A percentile compares a stretch with the other conserved stretches of the same genome.
phyloP scores from a whole-genome alignment of 2,113 vertebrate genomes.

The Alectura lathami region DNA sequence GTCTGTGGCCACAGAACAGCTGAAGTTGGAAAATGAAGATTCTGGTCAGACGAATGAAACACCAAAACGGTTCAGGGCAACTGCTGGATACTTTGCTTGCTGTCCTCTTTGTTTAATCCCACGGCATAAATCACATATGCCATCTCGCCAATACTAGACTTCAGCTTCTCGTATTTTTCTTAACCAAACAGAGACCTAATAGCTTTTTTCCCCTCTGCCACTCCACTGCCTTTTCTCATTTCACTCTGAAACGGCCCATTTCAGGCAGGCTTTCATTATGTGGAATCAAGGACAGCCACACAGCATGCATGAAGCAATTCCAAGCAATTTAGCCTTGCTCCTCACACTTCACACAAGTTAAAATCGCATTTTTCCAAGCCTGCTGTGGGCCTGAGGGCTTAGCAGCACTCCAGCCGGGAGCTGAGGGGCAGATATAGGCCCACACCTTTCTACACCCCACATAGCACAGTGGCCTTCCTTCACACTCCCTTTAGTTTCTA shows the following conservation, averaged over 20 bases:
- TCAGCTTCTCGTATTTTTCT: fast-evolving
- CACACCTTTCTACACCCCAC: too few relatives aligned
- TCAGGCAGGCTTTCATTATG: fast-evolving
- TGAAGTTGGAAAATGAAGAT: neutral
- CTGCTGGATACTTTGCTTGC: neutral
- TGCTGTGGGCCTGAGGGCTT: neutral
- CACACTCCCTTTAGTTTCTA: fast-evolving
- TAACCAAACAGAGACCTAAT: fast-evolving
- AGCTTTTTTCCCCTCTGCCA: fast-evolving
- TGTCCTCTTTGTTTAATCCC: fast-evolving
- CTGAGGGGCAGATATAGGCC: neutral
- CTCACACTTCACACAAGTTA: too few relatives aligned
- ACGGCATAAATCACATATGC: fast-evolving
- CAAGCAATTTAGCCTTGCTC: fast-evolving
- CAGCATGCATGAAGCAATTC: fast-evolving
- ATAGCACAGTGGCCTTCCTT: too few relatives aligned
- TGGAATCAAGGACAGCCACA: fast-evolving
- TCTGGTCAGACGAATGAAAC: fast-evolving
- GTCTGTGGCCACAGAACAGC: too few relatives aligned
- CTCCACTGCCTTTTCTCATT: fast-evolving
- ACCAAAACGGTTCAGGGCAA: neutral
- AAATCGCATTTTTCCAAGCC: fast-evolving
- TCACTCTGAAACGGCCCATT: fast-evolving
- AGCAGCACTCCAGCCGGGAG: fast-evolving
- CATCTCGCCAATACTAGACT: fast-evolving